Evolutionary conservation across 2,797 vertebrate species (phyloP), one percentile per base, ranked within the genome.

Genomic region (Cossypha heuglini): DNA sequence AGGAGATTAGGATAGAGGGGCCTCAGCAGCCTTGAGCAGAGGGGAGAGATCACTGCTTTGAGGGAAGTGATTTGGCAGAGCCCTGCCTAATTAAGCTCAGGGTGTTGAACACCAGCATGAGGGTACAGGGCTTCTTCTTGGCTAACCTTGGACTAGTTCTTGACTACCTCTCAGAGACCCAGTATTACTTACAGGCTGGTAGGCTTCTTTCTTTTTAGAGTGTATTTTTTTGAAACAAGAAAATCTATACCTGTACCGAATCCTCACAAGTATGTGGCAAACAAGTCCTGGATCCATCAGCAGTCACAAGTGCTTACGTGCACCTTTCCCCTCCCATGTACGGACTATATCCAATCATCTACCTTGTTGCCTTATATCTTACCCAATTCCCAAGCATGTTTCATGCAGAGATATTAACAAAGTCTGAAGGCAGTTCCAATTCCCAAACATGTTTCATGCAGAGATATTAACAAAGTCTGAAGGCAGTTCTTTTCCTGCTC

Each of bases 101-200:
- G 43, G 10, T 51, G 63, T 24, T 71, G 54, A 48, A 31, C 2
- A 1, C 33, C 31, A 6, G 24, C 4, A 1, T 1, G 6, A 48
- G 28, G 10, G 20, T 58, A 22, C 19, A 12, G 28, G n/a, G 29
- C 22, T 84, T 49, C 16, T n/a, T 83, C 4, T 16, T 9, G 33
- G 33, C 33, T n/a, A 19, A 18, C 33, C 33, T 62, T n/a, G 33
- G 21, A 18, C 61, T 57, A 13, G 25, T 51, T 67, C 67, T 45
- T 45, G 13, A 28, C 17, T 45, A 11, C 11, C 21, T 78, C 19
- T 62, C 29, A 13, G 55, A 57, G 31, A 52, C 22, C 18, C 26
- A 22, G 24, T 61, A n/a, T 51, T 73, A n/a, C 37, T 35, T 49
- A 13, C 2, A 51, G 73, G 25, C 49, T 35, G 16, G 10, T 54